Evolutionary conservation across 2,113 vertebrate species (phyloP).

Genomic region (Oophaga pumilio): DNA sequence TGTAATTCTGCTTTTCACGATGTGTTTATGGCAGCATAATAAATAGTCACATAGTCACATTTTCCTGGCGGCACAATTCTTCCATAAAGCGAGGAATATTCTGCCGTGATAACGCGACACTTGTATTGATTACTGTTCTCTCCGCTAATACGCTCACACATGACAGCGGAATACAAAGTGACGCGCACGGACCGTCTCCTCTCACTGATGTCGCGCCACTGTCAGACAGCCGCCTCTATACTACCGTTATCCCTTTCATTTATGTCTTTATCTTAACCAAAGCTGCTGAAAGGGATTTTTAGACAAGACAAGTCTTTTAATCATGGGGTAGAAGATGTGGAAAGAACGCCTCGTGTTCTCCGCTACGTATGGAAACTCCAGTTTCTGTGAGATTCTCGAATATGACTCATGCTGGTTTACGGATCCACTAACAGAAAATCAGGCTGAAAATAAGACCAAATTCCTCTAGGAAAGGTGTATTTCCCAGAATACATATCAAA

Average conservation of each 20-base stretch:
- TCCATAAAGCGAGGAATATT: conserved; percentile 33
- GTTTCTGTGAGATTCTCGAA: background rate
- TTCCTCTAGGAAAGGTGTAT: background rate
- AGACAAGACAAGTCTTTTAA: conserved; percentile 49
- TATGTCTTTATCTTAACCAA: conserved; percentile 61
- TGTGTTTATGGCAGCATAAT: background rate
- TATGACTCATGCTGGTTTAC: background rate
- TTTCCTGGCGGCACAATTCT: conserved; percentile 31
- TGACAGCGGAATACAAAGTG: conserved; percentile 44
- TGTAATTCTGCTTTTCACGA: background rate
- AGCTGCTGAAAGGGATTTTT: conserved; percentile 59
- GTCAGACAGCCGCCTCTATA: background rate
- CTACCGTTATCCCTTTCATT: conserved; percentile 56
- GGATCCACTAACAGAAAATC: background rate
- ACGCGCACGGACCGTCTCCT: conserved; percentile 10
- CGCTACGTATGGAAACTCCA: background rate
- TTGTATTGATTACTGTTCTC: conserved; percentile 55
- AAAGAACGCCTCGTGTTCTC: background rate
- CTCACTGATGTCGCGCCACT: conserved; percentile 19
- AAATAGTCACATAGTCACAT: conserved; percentile 29
- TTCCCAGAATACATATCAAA: background rate
- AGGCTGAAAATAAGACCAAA: background rate
- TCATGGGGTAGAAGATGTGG: conserved; percentile 26
- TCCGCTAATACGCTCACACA: conserved; percentile 56
- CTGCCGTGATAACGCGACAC: conserved; percentile 38